phyloP scores from a whole-genome alignment of 2,888 invertebrate species.

The Caenorhabditis angaria region DNA sequence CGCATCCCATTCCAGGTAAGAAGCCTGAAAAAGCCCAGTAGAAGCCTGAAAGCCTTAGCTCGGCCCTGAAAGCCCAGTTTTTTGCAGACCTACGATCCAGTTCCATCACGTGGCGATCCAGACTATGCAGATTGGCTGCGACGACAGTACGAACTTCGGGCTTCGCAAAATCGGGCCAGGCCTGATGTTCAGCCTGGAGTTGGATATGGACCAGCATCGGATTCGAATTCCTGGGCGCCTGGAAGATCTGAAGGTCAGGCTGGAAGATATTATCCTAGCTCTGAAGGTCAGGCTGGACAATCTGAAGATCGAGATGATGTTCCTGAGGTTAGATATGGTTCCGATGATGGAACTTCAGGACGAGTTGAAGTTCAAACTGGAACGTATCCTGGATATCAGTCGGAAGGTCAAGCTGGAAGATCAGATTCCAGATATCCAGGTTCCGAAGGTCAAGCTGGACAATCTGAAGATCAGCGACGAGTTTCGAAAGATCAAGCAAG shows the following conservation, averaged over 20 bases:
- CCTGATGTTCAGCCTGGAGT: too few species aligned
- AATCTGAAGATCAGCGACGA: background rate
- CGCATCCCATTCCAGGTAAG: slow-evolving; percentile 10
- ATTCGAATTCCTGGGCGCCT: too few species aligned
- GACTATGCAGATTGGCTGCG: slow-evolving; percentile 24
- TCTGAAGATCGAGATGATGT: background rate
- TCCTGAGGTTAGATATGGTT: background rate
- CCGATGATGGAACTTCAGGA: background rate
- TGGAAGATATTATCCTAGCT: too few species aligned
- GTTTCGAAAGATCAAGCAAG: too few species aligned
- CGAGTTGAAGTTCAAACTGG: background rate
- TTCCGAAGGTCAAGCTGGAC: too few species aligned
- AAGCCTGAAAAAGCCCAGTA: too few species aligned
- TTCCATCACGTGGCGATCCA: slow-evolving; percentile 16
- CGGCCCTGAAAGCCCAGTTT: background rate
- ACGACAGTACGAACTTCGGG: slow-evolving; percentile 25
- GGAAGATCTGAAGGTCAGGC: too few species aligned
- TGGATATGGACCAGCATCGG: too few species aligned
- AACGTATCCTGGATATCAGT: background rate
- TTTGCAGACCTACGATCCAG: slow-evolving; percentile 9
- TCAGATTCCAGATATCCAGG: background rate
- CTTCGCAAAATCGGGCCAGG: too few species aligned
- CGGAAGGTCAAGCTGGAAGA: background rate
- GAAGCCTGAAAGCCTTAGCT: too few species aligned
- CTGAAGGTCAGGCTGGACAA: background rate